These are phyloP conservation scores for Promerops cafer DNA, from an alignment of 2,113 vertebrate species.

Conservation along the genomic window DNA sequence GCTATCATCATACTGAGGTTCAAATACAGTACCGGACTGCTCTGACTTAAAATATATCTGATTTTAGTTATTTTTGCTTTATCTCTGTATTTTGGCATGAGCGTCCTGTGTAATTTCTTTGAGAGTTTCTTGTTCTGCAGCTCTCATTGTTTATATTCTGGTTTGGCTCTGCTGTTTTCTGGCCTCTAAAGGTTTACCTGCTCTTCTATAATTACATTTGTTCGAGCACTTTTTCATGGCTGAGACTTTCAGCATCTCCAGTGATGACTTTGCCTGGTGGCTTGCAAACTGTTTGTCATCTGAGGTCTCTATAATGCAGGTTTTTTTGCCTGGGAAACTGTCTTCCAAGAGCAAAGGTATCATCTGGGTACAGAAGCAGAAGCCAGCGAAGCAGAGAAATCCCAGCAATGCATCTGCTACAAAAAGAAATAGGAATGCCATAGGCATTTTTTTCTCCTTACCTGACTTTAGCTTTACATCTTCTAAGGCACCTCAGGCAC, in stretches of 20 bases:
- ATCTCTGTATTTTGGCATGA: not conserved
- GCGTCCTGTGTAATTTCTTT: not conserved
- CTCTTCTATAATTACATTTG: not conserved
- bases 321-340: not conserved
- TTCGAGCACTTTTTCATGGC: not conserved
- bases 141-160: not conserved
- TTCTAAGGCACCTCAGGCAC: not conserved
- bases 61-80: not conserved
- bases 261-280: not conserved
- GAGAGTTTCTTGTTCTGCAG: not conserved
- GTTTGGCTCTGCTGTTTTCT: not conserved
- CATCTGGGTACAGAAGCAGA: not conserved
- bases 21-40: not conserved
- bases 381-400: slow-evolving; percentile 14
- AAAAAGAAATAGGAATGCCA: not conserved
- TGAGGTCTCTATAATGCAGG: not conserved
- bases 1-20: not conserved
- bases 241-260: not conserved
- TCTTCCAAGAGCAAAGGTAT: not conserved
- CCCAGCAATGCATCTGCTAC: not conserved
- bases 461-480: not conserved
- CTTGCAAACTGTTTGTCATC: not conserved
- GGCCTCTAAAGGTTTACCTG: not conserved
- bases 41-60: not conserved
- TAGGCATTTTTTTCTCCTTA: not conserved